Evolutionary conservation across 1,140 invertebrate species (phyloP).

Genomic region (Belonocnema kinseyi): DNA sequence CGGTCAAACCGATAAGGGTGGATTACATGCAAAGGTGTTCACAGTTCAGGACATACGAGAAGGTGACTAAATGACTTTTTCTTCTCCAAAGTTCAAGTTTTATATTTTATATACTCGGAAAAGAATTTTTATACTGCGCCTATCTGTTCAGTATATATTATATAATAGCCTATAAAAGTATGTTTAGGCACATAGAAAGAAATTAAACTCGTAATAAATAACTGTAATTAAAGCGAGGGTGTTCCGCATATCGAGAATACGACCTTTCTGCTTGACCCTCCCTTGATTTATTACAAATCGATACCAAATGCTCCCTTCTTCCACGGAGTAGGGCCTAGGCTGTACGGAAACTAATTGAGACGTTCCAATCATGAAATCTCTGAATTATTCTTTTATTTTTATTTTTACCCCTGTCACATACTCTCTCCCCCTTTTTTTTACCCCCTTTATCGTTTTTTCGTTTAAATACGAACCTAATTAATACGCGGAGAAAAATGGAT

Average conservation of each 20-base stretch:
- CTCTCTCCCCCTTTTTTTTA: constrained; percentile 16
- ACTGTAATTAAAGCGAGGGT: background rate
- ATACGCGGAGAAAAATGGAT: too few relatives aligned
- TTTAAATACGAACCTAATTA: too few relatives aligned
- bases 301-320: background rate
- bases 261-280: constrained; percentile 8
- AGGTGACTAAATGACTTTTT: background rate
- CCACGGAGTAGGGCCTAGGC: background rate
- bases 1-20: constrained; percentile 21
- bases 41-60: background rate
- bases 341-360: background rate
- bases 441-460: too few relatives aligned
- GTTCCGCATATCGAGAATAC: background rate
- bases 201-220: background rate
- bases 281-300: constrained; percentile 23
- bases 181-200: too few relatives aligned
- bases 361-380: background rate
- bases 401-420: background rate
- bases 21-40: background rate
- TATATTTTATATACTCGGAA: background rate
- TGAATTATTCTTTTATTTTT: background rate
- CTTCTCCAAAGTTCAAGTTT: background rate
- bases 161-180: too few relatives aligned
- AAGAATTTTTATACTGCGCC: too few relatives aligned
- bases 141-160: too few relatives aligned